These are phyloP conservation scores for Acanthiza pusilla DNA, from an alignment of 2,797 vertebrate genomes.

Conservation along the genomic window DNA sequence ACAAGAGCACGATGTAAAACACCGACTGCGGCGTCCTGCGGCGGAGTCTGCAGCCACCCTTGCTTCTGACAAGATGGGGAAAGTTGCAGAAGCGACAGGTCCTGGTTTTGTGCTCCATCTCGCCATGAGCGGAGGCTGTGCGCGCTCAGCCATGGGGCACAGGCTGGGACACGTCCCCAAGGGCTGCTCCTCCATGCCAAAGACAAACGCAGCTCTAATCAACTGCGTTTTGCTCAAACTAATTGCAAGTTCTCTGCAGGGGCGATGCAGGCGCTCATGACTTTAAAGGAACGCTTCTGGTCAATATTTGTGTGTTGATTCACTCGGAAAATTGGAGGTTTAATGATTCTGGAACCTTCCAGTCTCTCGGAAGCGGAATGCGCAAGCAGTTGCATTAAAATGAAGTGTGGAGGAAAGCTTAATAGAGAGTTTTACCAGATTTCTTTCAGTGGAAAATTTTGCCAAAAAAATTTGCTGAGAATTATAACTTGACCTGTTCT, in stretches of 20 bases:
- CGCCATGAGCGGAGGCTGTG: background rate
- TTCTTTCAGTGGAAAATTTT: background rate
- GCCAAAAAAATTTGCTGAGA: background rate
- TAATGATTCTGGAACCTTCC: background rate
- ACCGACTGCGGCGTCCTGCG: background rate
- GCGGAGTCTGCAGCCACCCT: background rate
- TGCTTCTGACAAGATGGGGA: background rate
- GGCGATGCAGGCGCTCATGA: background rate
- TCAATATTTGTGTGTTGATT: background rate
- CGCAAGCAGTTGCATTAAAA: background rate
- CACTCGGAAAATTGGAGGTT: background rate
- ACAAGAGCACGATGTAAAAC: background rate
- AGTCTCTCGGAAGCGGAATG: background rate
- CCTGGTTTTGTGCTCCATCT: background rate
- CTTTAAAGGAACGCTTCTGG: background rate
- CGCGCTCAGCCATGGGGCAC: background rate
- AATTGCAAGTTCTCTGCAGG: background rate
- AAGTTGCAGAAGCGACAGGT: slow-evolving; percentile 10
- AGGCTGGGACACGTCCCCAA: slow-evolving; percentile 29
- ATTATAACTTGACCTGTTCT: background rate
- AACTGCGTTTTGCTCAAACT: background rate
- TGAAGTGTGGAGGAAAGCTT: background rate
- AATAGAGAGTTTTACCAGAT: background rate
- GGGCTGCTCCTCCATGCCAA: background rate
- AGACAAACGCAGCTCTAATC: background rate